Evolutionary conservation across 2,888 invertebrate genomes (phyloP).

Genomic region (Noctua pronuba): DNA sequence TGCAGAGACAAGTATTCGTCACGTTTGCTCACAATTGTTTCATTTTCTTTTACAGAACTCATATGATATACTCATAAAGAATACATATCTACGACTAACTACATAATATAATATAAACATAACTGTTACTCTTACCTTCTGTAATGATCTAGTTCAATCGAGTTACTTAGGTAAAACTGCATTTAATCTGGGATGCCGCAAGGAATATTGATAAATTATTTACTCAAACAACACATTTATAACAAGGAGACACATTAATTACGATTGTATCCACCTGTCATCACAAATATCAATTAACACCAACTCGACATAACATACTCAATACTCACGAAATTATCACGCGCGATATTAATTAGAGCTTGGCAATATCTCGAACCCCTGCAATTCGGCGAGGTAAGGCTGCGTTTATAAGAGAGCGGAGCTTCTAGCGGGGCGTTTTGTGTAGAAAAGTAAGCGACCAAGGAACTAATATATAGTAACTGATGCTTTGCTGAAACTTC

Average conservation of each 20-base stretch:
- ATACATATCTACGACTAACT: not conserved
- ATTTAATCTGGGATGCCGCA: not conserved
- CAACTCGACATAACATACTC: conserved; percentile 54
- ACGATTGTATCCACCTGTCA: conserved; percentile 26
- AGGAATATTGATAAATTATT: not conserved
- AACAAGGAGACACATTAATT: not conserved
- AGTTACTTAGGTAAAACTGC: not conserved
- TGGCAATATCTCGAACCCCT: conserved; percentile 63
- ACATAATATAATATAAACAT: too few species aligned
- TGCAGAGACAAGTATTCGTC: not conserved
- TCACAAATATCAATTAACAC: conserved; percentile 62
- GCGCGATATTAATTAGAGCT: conserved; percentile 78
- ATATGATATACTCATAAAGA: not conserved
- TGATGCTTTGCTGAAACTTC: not conserved
- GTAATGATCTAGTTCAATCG: not conserved
- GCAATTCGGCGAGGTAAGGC: conserved; percentile 55
- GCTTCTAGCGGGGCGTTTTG: not conserved
- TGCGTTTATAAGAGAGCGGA: not conserved
- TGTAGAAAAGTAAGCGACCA: not conserved
- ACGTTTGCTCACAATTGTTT: not conserved
- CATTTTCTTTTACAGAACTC: not conserved
- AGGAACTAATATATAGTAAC: not conserved
- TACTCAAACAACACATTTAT: not conserved
- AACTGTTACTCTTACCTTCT: not conserved
- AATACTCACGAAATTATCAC: conserved; percentile 70